Percentiles rank a stretch among this genome's conserved stretches.
These are phyloP conservation scores for Electrophaes corylata DNA, from an alignment of 2,888 invertebrate genomes.

Conservation along the genomic window DNA sequence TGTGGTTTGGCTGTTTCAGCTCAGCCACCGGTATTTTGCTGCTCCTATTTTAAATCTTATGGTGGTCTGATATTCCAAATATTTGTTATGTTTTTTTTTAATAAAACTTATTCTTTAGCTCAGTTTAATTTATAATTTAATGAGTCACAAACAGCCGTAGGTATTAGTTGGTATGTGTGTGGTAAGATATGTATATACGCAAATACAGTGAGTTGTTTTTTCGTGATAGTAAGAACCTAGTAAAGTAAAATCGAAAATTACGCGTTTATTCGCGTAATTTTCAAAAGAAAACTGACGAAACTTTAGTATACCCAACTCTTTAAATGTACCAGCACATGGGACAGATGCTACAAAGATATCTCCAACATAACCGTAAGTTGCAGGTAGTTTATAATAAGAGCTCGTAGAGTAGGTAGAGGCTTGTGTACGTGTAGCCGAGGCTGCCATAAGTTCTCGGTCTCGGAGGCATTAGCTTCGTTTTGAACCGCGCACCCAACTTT, in stretches of 20 bases:
- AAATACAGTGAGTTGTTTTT: too few relatives aligned
- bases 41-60: constrained; percentile 4
- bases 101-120: too few relatives aligned
- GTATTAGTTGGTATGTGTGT: too few relatives aligned
- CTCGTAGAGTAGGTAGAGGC: constrained; percentile 25
- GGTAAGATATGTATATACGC: too few relatives aligned
- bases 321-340: constrained; percentile 13
- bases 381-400: constrained; percentile 30
- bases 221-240: too few relatives aligned
- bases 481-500: constrained; percentile 64
- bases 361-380: constrained; percentile 24
- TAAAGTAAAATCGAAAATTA: too few relatives aligned
- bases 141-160: too few relatives aligned
- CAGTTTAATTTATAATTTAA: too few relatives aligned
- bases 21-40: constrained; percentile 16
- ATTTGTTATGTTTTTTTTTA: neutral
- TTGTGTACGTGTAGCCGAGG: constrained; percentile 29
- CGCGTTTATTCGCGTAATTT: too few relatives aligned
- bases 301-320: constrained; percentile 6
- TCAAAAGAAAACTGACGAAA: constrained; percentile 8
- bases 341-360: constrained; percentile 24
- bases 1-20: constrained; percentile 25
- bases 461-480: constrained; percentile 57
- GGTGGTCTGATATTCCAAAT: neutral
- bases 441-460: constrained; percentile 53